These are phyloP conservation scores for Corydoras sp. DNA, from an alignment of 2,113 vertebrate species.

Conservation along the genomic window DNA sequence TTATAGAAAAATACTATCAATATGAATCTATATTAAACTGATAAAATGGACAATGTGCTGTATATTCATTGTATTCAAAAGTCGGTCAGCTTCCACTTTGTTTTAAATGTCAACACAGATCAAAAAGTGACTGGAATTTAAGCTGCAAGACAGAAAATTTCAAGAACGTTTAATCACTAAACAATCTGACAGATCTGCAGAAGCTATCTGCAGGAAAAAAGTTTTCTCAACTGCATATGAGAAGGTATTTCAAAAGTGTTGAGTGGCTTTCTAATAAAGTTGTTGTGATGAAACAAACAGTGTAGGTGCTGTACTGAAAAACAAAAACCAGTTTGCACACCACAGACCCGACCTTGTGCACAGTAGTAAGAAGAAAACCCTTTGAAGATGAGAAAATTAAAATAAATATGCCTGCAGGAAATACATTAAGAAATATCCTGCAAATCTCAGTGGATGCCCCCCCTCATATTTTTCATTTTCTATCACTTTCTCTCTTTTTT, in stretches of 20 bases:
- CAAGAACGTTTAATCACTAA: conserved; percentile 18
- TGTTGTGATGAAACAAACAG: not conserved
- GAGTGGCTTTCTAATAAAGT: not conserved
- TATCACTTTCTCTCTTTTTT: conserved; percentile 13
- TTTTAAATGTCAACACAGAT: conserved; percentile 1
- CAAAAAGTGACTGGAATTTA: not conserved
- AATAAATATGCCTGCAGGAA: conserved; percentile 61
- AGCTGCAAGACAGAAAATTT: conserved; percentile 18
- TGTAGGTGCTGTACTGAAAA: not conserved
- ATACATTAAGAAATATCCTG: conserved; percentile 55
- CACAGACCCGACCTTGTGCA: not conserved
- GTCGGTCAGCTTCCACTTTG: not conserved
- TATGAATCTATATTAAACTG: no score
- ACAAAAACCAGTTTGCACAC: not conserved
- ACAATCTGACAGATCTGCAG: conserved; percentile 18
- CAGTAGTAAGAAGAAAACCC: conserved; percentile 26
- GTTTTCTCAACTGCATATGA: conserved; percentile 1
- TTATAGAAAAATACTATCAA: no score
- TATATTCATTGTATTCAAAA: conserved; percentile 3
- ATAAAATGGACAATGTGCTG: no score
- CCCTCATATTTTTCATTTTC: conserved; percentile 40
- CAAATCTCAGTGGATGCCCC: conserved; percentile 49
- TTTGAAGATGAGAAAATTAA: conserved; percentile 52
- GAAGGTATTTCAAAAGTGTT: not conserved
- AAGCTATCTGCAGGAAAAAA: conserved; percentile 23